Base-by-base conservation (phyloP, 2,113 vertebrate genomes). In the Gallinago jamesoni region DNA sequence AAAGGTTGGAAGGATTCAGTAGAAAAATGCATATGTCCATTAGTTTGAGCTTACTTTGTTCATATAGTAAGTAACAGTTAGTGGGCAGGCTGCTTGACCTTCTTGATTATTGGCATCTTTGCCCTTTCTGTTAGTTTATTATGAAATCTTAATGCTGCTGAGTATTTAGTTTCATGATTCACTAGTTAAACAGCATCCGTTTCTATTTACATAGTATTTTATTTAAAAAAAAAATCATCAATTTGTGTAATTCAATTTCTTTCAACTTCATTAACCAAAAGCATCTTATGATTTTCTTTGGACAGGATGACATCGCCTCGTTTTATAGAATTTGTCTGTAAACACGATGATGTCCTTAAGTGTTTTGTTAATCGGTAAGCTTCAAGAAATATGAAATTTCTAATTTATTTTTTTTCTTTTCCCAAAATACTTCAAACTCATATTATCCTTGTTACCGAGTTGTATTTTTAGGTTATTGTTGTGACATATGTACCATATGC, bases 281-380 rank as follows among this genome's bases (percentile, higher is more conserved):
- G 1, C 35, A 23, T 77, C 25, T 59, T 89, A 15, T 1, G 5
- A 7, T 95, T 97, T 96, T 68, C 33, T 83, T 81, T 90, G 14
- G 76, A 52, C 97, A 99, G 99, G 97, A 99, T 99, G 99, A 99
- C 99, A 1, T 99, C 99, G 0, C 99, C 99, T 55, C 99, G 98
- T 85, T 99, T 99, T 97, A 99, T 99, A 77, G 99, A 99, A 97
- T 99, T 99, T 97, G 99, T 99, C 92, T 99, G 99, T 98, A 99
- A 99, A 96, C 99, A 99, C 4, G 99, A 99, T 93, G 98, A 99
- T 96, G 99, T 99, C 95, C 98, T 99, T 37, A 99, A 99, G 94
- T 99, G 99, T 97, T 99, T 99, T 97, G 99, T 99, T 93, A 99
- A 99, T 78, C 98, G 99, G 99, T 99, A 97, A 98, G 98, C 64